A percentile compares a stretch with the other conserved stretches of the same genome.
phyloP scores from a whole-genome alignment of 2,113 vertebrate genomes.

The Corvus hawaiiensis region DNA sequence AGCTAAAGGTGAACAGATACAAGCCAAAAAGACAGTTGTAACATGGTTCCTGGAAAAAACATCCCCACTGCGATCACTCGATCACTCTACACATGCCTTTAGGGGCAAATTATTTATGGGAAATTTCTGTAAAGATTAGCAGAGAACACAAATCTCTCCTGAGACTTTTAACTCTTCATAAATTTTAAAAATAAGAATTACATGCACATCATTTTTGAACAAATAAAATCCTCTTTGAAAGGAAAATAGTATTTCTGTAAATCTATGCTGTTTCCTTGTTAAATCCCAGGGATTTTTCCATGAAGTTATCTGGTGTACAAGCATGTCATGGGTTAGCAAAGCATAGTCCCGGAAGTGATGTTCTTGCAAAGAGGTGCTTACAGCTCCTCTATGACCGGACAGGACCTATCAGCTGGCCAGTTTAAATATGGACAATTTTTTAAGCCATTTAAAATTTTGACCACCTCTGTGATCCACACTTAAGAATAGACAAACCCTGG shows the following conservation, averaged over 20 bases:
- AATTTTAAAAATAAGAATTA: not conserved
- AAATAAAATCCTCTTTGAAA: not conserved
- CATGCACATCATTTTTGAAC: rapidly evolving
- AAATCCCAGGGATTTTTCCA: not conserved
- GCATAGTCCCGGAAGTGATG: too few species aligned
- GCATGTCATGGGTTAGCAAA: too few species aligned
- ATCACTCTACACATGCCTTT: not conserved
- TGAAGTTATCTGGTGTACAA: not conserved
- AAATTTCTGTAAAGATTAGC: not conserved
- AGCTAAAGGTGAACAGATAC: not conserved
- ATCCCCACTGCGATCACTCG: not conserved
- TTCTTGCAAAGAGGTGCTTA: too few species aligned
- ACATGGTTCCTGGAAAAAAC: not conserved
- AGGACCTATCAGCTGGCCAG: too few species aligned
- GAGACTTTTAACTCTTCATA: not conserved
- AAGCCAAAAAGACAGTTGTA: not conserved
- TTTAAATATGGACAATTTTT: too few species aligned
- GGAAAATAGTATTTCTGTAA: not conserved
- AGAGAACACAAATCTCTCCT: not conserved
- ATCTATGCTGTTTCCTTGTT: not conserved
- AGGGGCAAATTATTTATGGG: not conserved
- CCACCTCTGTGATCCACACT: too few species aligned
- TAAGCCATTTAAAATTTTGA: too few species aligned
- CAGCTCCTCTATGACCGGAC: too few species aligned
- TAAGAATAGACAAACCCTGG: too few species aligned